Percentiles rank a stretch among this genome's conserved stretches.
These are phyloP conservation scores for Galagoides demidoff DNA, from an alignment of 2,797 vertebrate genomes.

Conservation along the genomic window DNA sequence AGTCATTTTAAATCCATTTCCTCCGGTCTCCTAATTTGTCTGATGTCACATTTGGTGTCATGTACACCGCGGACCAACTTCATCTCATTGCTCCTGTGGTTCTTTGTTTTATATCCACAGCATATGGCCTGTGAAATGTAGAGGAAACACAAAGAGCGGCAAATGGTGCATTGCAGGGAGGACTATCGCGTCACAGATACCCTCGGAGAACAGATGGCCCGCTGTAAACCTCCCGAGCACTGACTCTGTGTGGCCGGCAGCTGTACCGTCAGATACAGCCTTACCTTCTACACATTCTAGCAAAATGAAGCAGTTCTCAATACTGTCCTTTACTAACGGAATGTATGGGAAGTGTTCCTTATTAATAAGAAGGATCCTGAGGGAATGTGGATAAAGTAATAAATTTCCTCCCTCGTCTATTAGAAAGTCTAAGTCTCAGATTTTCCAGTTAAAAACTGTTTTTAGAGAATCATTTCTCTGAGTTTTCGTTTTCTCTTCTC, in stretches of 20 bases:
- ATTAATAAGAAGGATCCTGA: conserved; percentile 1
- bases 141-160: conserved; percentile 38
- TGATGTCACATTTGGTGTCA: neutral
- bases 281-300: neutral
- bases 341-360: neutral
- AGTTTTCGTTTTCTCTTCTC: conserved; percentile 53
- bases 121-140: neutral
- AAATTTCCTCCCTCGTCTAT: neutral
- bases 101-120: neutral
- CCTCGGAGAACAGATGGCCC: conserved; percentile 27
- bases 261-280: neutral
- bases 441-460: neutral
- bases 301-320: conserved; percentile 4
- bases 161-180: conserved; percentile 58
- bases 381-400: neutral
- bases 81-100: neutral
- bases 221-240: neutral
- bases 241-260: conserved; percentile 47
- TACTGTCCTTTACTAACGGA: neutral
- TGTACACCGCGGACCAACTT: neutral
- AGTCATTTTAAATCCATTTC: neutral
- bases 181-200: neutral
- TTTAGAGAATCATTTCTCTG: conserved; percentile 19
- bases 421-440: neutral
- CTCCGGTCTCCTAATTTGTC: conserved; percentile 11